These are phyloP conservation scores for Holacanthus passer DNA, from an alignment of 2,113 vertebrate genomes.

Conservation along the genomic window DNA sequence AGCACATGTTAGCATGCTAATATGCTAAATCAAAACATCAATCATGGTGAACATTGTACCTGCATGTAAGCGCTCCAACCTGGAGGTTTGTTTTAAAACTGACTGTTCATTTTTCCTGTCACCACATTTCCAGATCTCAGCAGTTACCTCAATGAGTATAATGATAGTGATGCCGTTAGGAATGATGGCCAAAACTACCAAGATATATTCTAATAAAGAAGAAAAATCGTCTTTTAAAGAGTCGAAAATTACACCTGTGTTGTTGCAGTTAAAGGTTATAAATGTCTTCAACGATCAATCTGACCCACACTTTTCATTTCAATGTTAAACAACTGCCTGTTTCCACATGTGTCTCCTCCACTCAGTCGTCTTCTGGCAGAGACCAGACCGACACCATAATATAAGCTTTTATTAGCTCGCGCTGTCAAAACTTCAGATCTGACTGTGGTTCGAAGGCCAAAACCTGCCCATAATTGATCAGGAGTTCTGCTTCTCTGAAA, in stretches of 20 bases:
- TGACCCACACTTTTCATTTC: conserved; percentile 9
- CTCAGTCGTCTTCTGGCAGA: background rate
- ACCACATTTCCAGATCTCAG: background rate
- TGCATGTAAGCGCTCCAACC: too few species aligned
- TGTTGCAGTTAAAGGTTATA: background rate
- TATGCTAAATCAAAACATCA: too few species aligned
- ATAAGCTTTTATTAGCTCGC: background rate
- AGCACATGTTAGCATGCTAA: too few species aligned
- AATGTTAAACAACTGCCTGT: conserved; percentile 11
- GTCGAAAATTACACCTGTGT: background rate
- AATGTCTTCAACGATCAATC: background rate
- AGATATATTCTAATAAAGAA: background rate
- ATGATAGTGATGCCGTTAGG: background rate
- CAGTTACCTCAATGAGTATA: background rate
- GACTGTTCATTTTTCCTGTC: background rate
- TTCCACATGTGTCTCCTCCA: conserved; percentile 2
- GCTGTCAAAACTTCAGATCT: conserved; percentile 13
- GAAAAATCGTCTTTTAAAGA: background rate
- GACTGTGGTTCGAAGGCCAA: conserved; percentile 8
- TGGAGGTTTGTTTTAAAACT: background rate
- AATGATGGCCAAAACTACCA: background rate
- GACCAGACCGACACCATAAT: conserved; percentile 12
- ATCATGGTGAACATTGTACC: too few species aligned
- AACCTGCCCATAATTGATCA: background rate
- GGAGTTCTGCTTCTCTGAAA: background rate